A percentile compares a stretch with the other conserved stretches of the same genome.
These are phyloP conservation scores for Acheta domesticus DNA, from an alignment of 2,888 invertebrate species.

Conservation along the genomic window DNA sequence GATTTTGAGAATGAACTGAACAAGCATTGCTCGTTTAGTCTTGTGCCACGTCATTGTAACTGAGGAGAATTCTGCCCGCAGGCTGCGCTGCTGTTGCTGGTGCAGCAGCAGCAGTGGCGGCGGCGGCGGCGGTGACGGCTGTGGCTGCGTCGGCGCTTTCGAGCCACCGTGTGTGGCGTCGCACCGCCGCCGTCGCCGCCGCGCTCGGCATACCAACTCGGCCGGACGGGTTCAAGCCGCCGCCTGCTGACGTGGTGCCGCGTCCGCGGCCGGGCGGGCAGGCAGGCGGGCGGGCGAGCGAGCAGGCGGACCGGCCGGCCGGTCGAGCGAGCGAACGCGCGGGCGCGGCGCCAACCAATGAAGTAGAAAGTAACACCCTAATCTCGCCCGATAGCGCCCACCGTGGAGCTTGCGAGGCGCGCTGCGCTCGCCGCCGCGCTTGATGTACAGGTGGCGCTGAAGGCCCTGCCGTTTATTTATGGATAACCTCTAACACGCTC, in stretches of 20 bases:
- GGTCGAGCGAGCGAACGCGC: not conserved
- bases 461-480: too few relatives aligned
- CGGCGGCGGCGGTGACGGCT: not conserved
- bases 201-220: slow-evolving; percentile 1
- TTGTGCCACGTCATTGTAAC: too few relatives aligned
- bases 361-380: slow-evolving; percentile 5
- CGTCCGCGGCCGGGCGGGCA: not conserved
- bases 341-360: slow-evolving; percentile 1
- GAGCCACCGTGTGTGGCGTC: not conserved
- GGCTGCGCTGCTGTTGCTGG: too few relatives aligned
- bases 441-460: too few relatives aligned
- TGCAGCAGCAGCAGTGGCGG: not conserved
- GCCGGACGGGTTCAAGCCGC: not conserved
- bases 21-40: too few relatives aligned
- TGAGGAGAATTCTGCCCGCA: too few relatives aligned
- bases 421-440: too few relatives aligned
- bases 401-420: not conserved
- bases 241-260: not conserved
- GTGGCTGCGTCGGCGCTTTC: not conserved
- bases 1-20: too few relatives aligned
- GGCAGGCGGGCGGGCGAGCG: too few relatives aligned
- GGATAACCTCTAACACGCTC: too few relatives aligned
- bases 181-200: slow-evolving; percentile 18
- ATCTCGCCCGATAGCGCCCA: not conserved
- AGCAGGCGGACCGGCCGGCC: too few relatives aligned